A percentile compares a stretch with the other conserved stretches of the same genome.
phyloP scores from a whole-genome alignment of 2,113 vertebrate species.

The Myrmecobius fasciatus region DNA sequence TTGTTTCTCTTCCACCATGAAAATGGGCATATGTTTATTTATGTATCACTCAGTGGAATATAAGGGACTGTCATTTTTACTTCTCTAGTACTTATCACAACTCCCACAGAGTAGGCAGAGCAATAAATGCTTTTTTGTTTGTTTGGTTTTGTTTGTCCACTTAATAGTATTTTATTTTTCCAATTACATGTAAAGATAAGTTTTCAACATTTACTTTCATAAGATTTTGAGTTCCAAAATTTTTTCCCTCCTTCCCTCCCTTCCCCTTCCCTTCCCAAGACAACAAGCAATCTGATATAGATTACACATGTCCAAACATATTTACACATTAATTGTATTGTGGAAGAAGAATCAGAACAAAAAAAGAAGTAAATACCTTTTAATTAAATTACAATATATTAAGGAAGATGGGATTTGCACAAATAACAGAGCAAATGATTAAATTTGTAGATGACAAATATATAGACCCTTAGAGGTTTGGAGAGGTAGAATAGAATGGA shows the following conservation, averaged over 20 bases:
- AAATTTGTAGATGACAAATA: not conserved
- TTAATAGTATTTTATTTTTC: no score
- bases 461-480: not conserved
- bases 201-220: no score
- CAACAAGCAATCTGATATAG: no score
- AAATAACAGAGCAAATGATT: not conserved
- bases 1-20: not conserved
- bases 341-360: no score
- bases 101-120: not conserved
- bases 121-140: not conserved
- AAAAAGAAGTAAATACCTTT: not conserved
- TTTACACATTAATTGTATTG: no score
- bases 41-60: not conserved
- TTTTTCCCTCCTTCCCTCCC: no score
- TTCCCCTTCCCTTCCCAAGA: no score
- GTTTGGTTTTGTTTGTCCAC: no score
- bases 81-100: not conserved
- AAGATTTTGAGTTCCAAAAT: no score
- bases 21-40: not conserved
- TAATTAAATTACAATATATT: not conserved
- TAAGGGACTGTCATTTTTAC: not conserved
- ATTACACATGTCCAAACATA: no score
- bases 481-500: not conserved
- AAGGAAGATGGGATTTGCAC: not conserved
- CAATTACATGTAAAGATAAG: no score